Percentiles rank a stretch among this genome's conserved stretches.
phyloP scores from a whole-genome alignment of 2,113 vertebrate genomes.

The Corapipo altera region DNA sequence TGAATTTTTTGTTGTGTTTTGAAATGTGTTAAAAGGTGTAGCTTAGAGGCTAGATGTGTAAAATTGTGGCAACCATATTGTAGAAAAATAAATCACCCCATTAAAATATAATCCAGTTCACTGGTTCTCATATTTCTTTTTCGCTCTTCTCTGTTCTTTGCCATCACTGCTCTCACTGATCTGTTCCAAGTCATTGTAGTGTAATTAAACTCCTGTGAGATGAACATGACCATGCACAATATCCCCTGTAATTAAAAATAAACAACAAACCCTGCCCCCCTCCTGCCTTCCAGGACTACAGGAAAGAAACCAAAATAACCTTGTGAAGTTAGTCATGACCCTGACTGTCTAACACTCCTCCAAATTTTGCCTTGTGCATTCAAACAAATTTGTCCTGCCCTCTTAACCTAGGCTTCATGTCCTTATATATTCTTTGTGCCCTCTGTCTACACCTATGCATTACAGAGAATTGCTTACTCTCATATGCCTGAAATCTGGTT shows the following conservation, averaged over 20 bases:
- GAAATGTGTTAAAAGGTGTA: neutral
- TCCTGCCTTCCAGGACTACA: neutral
- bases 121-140: neutral
- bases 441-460: fast-evolving
- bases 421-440: neutral
- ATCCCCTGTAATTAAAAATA: neutral
- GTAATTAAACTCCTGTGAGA: neutral
- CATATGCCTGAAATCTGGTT: neutral
- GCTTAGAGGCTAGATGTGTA: neutral
- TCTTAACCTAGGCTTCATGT: neutral
- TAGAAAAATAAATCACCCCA: neutral
- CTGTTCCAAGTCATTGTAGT: neutral
- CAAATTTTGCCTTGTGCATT: neutral
- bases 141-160: neutral
- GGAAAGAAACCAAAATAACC: neutral
- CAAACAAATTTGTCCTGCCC: neutral
- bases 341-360: neutral
- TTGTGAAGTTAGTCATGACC: neutral
- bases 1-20: neutral
- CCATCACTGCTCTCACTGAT: neutral
- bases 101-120: neutral
- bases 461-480: neutral
- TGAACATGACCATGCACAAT: neutral
- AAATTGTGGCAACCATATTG: neutral
- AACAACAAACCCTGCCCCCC: neutral